phyloP scores from a whole-genome alignment of 2,888 invertebrate genomes.

The Drosophila emarginata region DNA sequence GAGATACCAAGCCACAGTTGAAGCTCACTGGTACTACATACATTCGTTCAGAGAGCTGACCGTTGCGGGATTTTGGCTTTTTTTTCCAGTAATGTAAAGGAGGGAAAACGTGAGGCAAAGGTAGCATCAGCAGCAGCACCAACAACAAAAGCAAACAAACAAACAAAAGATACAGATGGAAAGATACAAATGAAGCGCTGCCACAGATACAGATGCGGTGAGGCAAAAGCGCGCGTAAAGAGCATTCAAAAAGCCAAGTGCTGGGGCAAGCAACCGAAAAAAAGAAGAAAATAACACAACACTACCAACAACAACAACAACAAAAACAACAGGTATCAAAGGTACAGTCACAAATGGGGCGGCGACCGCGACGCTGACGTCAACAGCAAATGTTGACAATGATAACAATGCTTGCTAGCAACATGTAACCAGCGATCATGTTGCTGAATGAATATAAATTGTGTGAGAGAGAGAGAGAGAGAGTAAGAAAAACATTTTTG shows the following conservation, averaged over 20 bases:
- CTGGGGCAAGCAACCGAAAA: slow-evolving; percentile 11
- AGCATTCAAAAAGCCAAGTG: slow-evolving; percentile 64
- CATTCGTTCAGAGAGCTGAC: slow-evolving; percentile 11
- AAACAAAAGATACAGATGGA: slow-evolving; percentile 43
- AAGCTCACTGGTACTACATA: slow-evolving; percentile 8
- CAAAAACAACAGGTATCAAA: slow-evolving; percentile 70
- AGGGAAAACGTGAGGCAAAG: slow-evolving; percentile 63
- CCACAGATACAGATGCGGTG: slow-evolving; percentile 27
- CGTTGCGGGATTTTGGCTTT: slow-evolving; percentile 28
- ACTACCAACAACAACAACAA: slow-evolving; percentile 1
- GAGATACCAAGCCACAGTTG: slow-evolving; percentile 31
- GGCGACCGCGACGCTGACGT: slow-evolving; percentile 22
- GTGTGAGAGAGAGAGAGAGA: too few species aligned
- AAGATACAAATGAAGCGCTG: slow-evolving; percentile 23
- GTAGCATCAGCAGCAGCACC: slow-evolving; percentile 38
- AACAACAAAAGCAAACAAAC: slow-evolving; percentile 45
- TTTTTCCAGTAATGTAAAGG: slow-evolving; percentile 42
- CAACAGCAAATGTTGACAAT: slow-evolving; percentile 20
- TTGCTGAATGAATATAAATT: not conserved
- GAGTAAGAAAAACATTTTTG: not conserved
- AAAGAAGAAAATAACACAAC: slow-evolving; percentile 42
- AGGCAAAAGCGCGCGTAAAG: slow-evolving; percentile 70
- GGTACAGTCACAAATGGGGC: slow-evolving; percentile 65
- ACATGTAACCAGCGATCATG: slow-evolving; percentile 4
- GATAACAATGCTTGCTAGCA: slow-evolving; percentile 1